These are phyloP conservation scores for Melangyna quadrimaculata DNA, from an alignment of 2,888 invertebrate species.

Conservation along the genomic window DNA sequence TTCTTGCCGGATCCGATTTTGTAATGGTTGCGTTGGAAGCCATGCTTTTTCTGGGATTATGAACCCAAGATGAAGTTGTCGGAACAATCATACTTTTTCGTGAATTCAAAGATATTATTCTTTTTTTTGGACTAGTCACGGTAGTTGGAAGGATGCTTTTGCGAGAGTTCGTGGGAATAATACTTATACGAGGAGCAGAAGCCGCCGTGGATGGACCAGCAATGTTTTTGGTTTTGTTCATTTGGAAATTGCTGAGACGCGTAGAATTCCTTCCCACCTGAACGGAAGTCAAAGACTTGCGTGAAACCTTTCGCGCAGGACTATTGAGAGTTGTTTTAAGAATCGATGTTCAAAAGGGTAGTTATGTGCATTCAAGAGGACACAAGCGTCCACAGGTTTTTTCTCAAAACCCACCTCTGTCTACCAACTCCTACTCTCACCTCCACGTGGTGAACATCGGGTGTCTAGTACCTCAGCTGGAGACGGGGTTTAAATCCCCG, in stretches of 20 bases:
- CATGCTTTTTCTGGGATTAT: conserved; percentile 44
- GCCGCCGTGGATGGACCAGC: neutral
- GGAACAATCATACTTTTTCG: conserved; percentile 10
- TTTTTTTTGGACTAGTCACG: conserved; percentile 21
- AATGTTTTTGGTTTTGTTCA: conserved; percentile 5
- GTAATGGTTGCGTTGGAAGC: conserved; percentile 13
- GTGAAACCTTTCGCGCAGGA: conserved; percentile 77
- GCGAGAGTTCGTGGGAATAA: neutral
- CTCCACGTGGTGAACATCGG: no score
- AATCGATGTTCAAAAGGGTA: conserved; percentile 79
- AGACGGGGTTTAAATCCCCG: no score
- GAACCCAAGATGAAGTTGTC: neutral
- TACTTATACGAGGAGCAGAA: conserved; percentile 33
- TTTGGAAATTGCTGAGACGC: neutral
- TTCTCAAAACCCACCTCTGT: no score
- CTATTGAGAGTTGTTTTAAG: conserved; percentile 79
- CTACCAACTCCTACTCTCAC: no score
- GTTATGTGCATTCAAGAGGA: no score
- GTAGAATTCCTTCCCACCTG: neutral
- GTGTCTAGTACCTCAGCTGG: no score
- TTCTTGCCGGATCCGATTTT: neutral
- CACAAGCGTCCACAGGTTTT: no score
- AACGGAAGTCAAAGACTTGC: conserved; percentile 28
- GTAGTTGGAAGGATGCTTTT: conserved; percentile 50
- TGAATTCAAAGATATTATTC: neutral